Conservation (phyloP, 2,113 vertebrate species). For the Panurus biarmicus region DNA sequence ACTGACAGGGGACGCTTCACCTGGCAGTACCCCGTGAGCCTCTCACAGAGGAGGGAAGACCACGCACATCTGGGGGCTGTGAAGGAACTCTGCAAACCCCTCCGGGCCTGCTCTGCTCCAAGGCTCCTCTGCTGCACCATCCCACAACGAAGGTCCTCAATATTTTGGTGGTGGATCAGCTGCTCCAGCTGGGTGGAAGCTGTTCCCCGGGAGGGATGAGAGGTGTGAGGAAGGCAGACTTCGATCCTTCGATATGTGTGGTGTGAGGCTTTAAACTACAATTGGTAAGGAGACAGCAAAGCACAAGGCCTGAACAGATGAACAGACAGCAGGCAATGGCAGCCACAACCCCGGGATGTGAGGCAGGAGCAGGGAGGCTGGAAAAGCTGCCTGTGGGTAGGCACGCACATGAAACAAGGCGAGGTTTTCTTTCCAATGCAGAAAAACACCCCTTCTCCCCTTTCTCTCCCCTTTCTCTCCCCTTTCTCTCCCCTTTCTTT, state of each 20-base stretch:
- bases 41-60: background rate
- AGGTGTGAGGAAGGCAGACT: background rate
- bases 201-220: rapidly evolving
- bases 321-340: background rate
- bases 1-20: background rate
- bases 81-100: background rate
- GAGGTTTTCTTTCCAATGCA: background rate
- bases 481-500: no score
- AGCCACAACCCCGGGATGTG: rapidly evolving
- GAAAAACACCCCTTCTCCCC: background rate
- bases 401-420: background rate
- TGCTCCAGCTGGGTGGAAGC: background rate
- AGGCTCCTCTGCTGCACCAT: background rate
- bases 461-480: background rate
- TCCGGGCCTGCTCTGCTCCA: background rate
- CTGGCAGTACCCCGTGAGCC: rapidly evolving
- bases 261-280: background rate
- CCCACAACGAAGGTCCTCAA: background rate
- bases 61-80: rapidly evolving
- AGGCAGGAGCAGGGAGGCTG: background rate
- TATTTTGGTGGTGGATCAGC: background rate
- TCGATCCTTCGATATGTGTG: background rate
- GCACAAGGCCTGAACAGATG: background rate
- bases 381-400: background rate
- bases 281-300: background rate